Base-by-base conservation (phyloP, 2,797 vertebrate species). In the Taenioides sp. region DNA sequence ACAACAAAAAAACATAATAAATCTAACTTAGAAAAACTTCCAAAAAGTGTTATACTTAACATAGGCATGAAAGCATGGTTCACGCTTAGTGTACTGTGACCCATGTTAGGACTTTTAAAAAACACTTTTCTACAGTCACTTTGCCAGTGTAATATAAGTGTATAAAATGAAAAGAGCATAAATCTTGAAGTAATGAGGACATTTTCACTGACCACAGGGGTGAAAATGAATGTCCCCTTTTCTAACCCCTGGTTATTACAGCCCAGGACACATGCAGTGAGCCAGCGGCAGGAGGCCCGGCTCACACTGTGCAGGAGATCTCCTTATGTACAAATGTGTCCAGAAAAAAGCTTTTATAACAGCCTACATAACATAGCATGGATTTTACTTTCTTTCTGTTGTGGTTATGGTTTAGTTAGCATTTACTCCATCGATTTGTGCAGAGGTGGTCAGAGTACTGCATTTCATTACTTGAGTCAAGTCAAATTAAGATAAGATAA, bases 141-240 rank as follows among this genome's bases (percentile, higher is more conserved):
- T 54, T 2, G 72, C 55, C 11, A 64, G 61, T 52, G 43, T 10
- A 70, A 52, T 52, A 62, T 31, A 62, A 67, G 17, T 70, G 52
- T 25, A 71, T 59, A 49, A 47, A 71, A 50, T 5, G 62, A 50
- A 31, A 49, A 9, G 17, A 20, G 31, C 67, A 71, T 16, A 58
- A 62, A 62, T 16, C 16, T 10, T 72, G 52, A n/a, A 60, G 72
- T 71, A 59, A 72, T 71, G 58, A 69, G 75, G 25, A 58, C 55
- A 68, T 67, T 61, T 78, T 67, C 31, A 64, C 28, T 43, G 49
- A 61, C 40, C 65, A 2, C 4, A 34, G 3, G 59, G 71, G 6
- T 17, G 6, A 69, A 74, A 69, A 79, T 73, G 76, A 68, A 81
- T 60, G 37, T 50, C 43, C 61, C 28, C 5, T 67, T 71, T 70